Evolutionary conservation across 1,140 invertebrate species (phyloP).

Genomic region (Caenorhabditis tropicalis): DNA sequence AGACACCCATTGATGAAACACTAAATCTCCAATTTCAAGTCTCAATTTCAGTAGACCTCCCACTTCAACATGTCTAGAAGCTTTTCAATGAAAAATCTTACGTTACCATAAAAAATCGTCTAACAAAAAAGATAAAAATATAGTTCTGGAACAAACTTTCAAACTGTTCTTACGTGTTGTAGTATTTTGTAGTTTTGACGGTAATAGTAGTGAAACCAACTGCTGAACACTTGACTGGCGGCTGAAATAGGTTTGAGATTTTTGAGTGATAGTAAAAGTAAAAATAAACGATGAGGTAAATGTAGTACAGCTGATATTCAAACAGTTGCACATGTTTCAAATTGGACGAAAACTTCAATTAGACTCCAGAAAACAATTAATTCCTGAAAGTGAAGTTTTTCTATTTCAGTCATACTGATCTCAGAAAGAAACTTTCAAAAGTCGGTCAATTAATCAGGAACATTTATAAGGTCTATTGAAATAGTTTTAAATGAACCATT

Average conservation of each 20-base stretch:
- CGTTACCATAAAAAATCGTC: not conserved
- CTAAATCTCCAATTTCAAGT: not conserved
- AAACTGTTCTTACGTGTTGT: not conserved
- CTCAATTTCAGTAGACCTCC: not conserved
- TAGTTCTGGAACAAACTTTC: not conserved
- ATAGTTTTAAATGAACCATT: not conserved
- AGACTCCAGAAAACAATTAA: no score
- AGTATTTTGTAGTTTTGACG: not conserved
- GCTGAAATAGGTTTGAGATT: not conserved
- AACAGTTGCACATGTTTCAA: not conserved
- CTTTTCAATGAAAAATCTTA: not conserved
- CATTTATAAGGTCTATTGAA: not conserved
- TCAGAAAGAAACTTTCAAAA: not conserved
- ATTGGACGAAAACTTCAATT: not conserved
- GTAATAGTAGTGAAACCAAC: no score
- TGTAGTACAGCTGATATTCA: not conserved
- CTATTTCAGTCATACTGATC: no score
- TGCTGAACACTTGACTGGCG: not conserved
- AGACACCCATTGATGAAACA: not conserved
- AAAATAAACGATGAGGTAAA: not conserved
- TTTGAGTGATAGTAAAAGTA: not conserved
- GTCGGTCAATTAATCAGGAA: not conserved
- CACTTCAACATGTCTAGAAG: not conserved
- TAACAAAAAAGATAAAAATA: not conserved
- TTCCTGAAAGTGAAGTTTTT: no score